Evolutionary conservation across 2,888 invertebrate genomes (phyloP), one percentile per base, ranked within the genome.

Genomic region (Drosophila multiciliata): DNA sequence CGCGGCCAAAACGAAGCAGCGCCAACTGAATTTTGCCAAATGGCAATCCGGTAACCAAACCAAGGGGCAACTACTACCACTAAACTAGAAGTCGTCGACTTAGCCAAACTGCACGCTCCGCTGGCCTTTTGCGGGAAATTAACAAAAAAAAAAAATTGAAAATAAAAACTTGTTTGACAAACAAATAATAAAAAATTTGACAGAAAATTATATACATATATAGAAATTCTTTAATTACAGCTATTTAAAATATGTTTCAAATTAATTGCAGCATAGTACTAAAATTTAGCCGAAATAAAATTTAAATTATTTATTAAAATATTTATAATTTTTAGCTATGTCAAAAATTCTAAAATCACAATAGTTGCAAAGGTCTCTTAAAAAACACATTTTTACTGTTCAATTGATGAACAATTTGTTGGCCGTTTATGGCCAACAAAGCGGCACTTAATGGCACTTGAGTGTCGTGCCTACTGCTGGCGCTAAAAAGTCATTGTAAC

Each of bases 1-100:
- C 66, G 74, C 75, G 75, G 75, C 78, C 83, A 77, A 87, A 87
- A 87, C 86, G 87, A 89, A 89, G 74, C 76, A 67, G 55, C 36
- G 54, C 45, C 48, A 48, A 61, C 66, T 57, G 62, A 77, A 73
- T 23, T 54, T 54, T 36, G 36, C 53, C 53, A 78, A 69, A 69
- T 71, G 71, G 78, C 75, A 64, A 78, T 74, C 75, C 63, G 75
- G 77, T 77, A 72, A 76, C 35, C 48, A 36, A 66, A 35, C 64
- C 40, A 69, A 48, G 50, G 59, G 60, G 57, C 62, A 52, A 20
- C 36, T 17, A 17, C 53, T 3, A 38, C 36, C 17, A 55, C 66
- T 67, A 53, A 72, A 63, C 45, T 63, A 55, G 76, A 72, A 72
- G 66, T 66, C 76, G 62, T 66, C 62, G 65, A 62, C 75, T 71